These are phyloP conservation scores for Chauna torquata DNA, from an alignment of 2,113 vertebrate species.

Conservation along the genomic window DNA sequence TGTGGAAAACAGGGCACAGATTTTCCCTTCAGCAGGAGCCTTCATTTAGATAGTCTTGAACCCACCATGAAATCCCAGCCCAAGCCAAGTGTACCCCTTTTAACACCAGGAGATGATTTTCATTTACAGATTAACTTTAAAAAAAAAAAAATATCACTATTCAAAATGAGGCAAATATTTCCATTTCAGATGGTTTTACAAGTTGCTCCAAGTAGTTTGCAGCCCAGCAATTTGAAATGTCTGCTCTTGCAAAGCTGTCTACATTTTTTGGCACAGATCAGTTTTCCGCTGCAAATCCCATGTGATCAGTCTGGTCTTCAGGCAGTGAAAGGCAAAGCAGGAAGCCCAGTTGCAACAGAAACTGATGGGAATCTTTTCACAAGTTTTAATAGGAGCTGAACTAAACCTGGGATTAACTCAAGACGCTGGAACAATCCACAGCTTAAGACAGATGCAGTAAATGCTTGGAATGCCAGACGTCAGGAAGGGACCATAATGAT, in stretches of 20 bases:
- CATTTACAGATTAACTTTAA: neutral
- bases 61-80: neutral
- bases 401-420: neutral
- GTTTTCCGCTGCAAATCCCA: neutral
- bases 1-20: neutral
- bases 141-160: neutral
- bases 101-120: neutral
- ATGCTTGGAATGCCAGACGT: neutral
- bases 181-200: constrained; percentile 6
- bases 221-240: constrained; percentile 18
- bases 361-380: neutral
- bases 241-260: constrained; percentile 39
- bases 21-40: neutral
- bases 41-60: neutral
- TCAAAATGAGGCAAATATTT: neutral
- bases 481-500: neutral
- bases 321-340: neutral
- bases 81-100: neutral
- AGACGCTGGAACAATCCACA: fast-evolving
- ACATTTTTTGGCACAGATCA: constrained; percentile 24
- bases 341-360: neutral
- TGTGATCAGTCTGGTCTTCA: neutral
- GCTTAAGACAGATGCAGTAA: neutral
- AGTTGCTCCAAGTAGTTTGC: neutral
- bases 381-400: neutral